phyloP scores from a whole-genome alignment of 2,113 vertebrate genomes.

The Crotalus tigris region DNA sequence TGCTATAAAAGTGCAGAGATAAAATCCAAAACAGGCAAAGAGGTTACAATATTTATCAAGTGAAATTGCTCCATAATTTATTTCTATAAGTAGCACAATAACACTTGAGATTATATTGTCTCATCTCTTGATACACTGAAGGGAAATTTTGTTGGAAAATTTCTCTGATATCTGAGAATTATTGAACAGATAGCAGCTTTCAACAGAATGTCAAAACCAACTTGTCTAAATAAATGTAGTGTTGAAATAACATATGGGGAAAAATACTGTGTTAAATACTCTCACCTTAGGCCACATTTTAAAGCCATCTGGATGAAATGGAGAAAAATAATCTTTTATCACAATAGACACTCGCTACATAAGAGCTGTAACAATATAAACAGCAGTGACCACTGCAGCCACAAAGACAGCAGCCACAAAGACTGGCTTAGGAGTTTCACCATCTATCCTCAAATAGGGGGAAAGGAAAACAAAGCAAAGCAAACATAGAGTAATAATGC shows the following conservation, averaged over 20 bases:
- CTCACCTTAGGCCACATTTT: conserved; percentile 67
- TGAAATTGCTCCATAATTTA: conserved; percentile 25
- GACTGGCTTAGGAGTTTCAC: conserved; percentile 37
- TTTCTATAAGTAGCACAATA: conserved; percentile 16
- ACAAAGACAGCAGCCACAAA: background rate
- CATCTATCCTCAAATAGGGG: background rate
- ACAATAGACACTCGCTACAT: conserved; percentile 52
- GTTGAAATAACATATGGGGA: conserved; percentile 64
- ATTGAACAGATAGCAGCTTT: conserved; percentile 54
- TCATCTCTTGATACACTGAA: conserved; percentile 45
- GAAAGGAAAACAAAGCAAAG: conserved; percentile 12
- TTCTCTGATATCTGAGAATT: conserved; percentile 49
- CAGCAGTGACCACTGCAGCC: conserved; percentile 46
- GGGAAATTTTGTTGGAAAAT: conserved; percentile 48
- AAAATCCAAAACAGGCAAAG: background rate
- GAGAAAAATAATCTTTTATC: conserved; percentile 64
- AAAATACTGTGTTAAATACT: conserved; percentile 67
- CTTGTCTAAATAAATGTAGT: conserved; percentile 67
- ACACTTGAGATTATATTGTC: conserved; percentile 26
- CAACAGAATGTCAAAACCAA: conserved; percentile 61
- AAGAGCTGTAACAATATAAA: conserved; percentile 57
- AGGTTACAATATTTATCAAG: conserved; percentile 13
- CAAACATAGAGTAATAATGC: conserved; percentile 16
- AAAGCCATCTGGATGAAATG: conserved; percentile 70
- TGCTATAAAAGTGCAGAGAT: background rate